These are phyloP conservation scores for Agapornis canus DNA, from an alignment of 2,797 vertebrate genomes.

Conservation along the genomic window DNA sequence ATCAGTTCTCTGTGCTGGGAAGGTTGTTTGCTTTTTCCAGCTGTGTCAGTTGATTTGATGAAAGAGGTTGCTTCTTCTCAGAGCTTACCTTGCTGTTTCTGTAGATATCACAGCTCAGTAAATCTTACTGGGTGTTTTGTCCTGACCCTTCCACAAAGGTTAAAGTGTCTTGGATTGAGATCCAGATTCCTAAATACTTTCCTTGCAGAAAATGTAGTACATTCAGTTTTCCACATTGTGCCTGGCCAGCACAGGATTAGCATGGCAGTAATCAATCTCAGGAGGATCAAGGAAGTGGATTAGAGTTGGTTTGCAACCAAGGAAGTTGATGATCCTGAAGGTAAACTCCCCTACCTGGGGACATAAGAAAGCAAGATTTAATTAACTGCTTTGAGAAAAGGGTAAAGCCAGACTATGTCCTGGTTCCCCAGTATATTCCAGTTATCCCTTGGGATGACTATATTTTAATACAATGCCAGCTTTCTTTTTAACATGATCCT, in stretches of 20 bases:
- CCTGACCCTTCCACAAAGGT: background rate
- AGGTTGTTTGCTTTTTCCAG: background rate
- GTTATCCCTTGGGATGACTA: background rate
- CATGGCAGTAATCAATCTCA: background rate
- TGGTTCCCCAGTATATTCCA: background rate
- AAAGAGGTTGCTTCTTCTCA: background rate
- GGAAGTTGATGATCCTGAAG: background rate
- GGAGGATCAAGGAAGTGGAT: conserved; percentile 5
- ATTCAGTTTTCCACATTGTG: background rate
- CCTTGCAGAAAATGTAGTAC: background rate
- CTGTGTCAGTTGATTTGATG: background rate
- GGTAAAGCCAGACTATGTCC: background rate
- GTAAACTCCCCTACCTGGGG: background rate
- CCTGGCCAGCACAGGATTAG: conserved; percentile 26
- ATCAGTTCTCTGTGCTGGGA: background rate
- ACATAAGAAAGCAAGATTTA: conserved; percentile 16
- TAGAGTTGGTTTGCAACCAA: background rate
- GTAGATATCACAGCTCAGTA: background rate
- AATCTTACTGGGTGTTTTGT: background rate
- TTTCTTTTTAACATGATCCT: conserved; percentile 43
- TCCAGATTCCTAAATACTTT: background rate
- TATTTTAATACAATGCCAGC: conserved; percentile 47
- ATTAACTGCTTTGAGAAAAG: background rate
- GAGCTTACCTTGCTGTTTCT: background rate
- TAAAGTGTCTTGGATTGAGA: conserved; percentile 16